Conservation (phyloP, 30 jellyfish, hydroid and myxozoan genomes). For the Mastigias papua region DNA sequence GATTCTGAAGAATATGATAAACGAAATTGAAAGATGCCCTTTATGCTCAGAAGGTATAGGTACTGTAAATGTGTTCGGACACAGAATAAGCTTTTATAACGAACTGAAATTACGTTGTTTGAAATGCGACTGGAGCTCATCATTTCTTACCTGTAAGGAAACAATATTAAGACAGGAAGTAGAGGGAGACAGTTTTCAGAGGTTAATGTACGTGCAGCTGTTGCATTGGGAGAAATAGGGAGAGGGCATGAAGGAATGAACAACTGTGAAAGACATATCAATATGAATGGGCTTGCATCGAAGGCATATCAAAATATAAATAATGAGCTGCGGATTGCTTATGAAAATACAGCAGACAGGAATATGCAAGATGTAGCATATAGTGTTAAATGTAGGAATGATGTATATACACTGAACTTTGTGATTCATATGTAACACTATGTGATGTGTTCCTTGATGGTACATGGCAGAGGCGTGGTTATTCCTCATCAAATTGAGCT, state of each 20-base stretch:
- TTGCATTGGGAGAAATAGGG: constrained; percentile 6
- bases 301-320: neutral
- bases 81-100: constrained; percentile 7
- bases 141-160: neutral
- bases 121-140: no score
- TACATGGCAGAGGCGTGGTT: constrained; percentile 73
- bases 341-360: constrained; percentile 21
- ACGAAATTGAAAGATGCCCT: constrained; percentile 11
- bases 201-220: constrained; percentile 10
- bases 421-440: neutral
- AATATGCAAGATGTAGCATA: neutral
- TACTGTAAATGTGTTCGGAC: neutral
- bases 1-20: neutral
- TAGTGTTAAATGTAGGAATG: neutral
- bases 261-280: neutral
- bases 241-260: constrained; percentile 13
- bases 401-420: neutral
- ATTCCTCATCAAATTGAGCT: constrained; percentile 58
- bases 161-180: neutral
- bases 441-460: constrained; percentile 41
- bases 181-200: neutral
- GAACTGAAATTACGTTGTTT: no score
- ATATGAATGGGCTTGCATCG: constrained; percentile 1
- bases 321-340: neutral
- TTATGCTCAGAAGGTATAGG: neutral